Base-by-base conservation (phyloP, 2,797 vertebrate species). In the Leptatherina wallacei region DNA sequence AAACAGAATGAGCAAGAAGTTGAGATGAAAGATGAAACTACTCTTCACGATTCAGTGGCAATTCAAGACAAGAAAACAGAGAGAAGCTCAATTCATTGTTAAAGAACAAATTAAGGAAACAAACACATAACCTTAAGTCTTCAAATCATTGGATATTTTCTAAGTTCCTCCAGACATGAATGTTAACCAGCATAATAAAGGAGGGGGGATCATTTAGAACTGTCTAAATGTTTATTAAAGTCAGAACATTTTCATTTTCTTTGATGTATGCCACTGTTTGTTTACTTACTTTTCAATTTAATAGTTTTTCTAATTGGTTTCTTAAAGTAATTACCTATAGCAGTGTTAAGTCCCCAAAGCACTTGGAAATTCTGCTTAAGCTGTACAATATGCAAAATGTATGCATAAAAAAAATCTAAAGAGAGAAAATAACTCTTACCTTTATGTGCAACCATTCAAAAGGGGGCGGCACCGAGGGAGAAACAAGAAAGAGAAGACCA, bases 321-420 rank as follows among this genome's bases (percentile, higher is more conserved):
- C 63, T 83, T 78, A n/a, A 86, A 86, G 83, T 85, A 82, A 89
- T 91, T 89, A 88, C 77, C 83, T 81, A 86, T 78, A 82, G 82
- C 85, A 69, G 66, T 78, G 71, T 84, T 22, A 75, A 79, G 58
- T 82, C 78, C 83, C 83, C 30, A 63, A 78, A 89, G 84, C 69
- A 72, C 75, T 73, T 70, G 63, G 33, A 74, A 80, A 86, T 82
- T 85, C 59, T 74, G 72, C 74, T 67, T 22, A 29, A 49, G 71
- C 38, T 1, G 75, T 78, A 85, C 55, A 64, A 74, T 69, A 70
- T 44, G 78, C 70, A 82, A 81, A 75, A 80, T 12, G 52, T 79
- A 90, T 82, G 73, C 76, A 88, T 68, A 71, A 79, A 61, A 81
- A 76, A 42, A 75, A 54, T 1, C 16, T 6, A 20, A 8, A 35